Evolutionary conservation across 1,140 invertebrate genomes (phyloP), one percentile per base, ranked within the genome.

Genomic region (Scaptomyza montana): DNA sequence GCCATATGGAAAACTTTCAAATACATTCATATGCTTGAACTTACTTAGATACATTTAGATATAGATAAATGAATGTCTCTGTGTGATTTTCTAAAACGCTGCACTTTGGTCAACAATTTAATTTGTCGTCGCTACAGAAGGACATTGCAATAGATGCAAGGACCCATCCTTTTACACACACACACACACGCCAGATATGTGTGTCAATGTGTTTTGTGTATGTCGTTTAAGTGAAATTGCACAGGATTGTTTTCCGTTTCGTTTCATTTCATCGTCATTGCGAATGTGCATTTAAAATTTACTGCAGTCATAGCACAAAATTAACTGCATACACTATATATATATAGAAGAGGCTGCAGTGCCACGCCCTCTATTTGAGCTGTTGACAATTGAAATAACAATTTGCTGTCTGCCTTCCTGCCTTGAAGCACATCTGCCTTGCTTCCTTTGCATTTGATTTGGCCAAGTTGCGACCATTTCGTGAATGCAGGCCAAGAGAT

Each of bases 231-330:
- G 80, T 78, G 63, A 85, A 85, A 85, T 85, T 85, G 81, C 82
- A 85, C 62, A 85, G 87, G 87, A 85, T 85, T 85, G 81, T 85
- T 85, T 87, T 85, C 81, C 82, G 75, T 85, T 85, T 85, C 81
- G 75, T 81, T 82, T 78, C 80, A 78, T 75, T 84, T 79, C 30
- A 33, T 33, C 25, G 77, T 59, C 81, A 85, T 85, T 87, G 82
- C 63, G 81, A 85, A 87, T 85, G 81, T 85, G 82, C 82, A 87
- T 85, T 87, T 78, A 78, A 85, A 85, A 85, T 85, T 87, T 87
- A 87, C 87, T 85, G 81, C 81, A 85, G 74, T 54, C 81, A 81
- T 78, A 78, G 81, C 81, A 87, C 74, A 85, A 87, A 85, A 85
- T 85, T 85, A 85, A 87, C 81, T 85, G 81, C 74, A 86, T 84